These are phyloP conservation scores for Ochlodes sylvanus DNA, from an alignment of 2,888 invertebrate species.

Conservation along the genomic window DNA sequence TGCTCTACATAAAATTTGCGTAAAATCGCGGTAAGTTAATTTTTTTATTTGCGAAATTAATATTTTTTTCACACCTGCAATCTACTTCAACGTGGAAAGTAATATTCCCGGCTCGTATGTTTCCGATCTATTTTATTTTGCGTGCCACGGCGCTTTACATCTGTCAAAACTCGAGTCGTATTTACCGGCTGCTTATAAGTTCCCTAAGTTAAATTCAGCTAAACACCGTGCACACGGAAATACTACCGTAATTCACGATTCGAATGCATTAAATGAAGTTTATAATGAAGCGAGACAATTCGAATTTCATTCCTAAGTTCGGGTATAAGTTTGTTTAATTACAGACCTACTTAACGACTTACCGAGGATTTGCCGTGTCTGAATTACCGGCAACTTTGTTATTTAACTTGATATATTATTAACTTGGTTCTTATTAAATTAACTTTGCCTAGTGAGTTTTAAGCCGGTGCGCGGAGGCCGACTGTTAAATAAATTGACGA, in stretches of 20 bases:
- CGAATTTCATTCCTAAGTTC: constrained; percentile 14
- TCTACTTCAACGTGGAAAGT: background rate
- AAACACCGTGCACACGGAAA: constrained; percentile 27
- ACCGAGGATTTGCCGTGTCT: constrained; percentile 17
- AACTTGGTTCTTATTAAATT: constrained; percentile 6
- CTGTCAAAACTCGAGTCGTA: constrained; percentile 68
- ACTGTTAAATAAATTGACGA: background rate
- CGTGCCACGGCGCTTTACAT: constrained; percentile 60
- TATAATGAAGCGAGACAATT: constrained; percentile 14
- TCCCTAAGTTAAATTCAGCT: constrained; percentile 40
- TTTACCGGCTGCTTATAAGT: constrained; percentile 59
- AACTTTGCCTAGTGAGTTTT: constrained; percentile 11
- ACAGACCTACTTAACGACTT: constrained; percentile 21
- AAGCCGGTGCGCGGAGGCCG: background rate
- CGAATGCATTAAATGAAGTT: constrained; percentile 25
- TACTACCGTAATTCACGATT: constrained; percentile 17
- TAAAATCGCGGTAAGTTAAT: too few species aligned
- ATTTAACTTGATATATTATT: constrained; percentile 10
- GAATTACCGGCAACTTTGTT: constrained; percentile 15
- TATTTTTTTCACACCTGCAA: background rate
- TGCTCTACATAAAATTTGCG: too few species aligned
- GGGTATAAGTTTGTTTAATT: constrained; percentile 24
- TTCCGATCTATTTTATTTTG: constrained; percentile 54
- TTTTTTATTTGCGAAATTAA: too few species aligned
- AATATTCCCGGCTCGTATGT: constrained; percentile 44